These are phyloP conservation scores for Siphamia tubifer DNA, from an alignment of 2,113 vertebrate genomes.

Conservation along the genomic window DNA sequence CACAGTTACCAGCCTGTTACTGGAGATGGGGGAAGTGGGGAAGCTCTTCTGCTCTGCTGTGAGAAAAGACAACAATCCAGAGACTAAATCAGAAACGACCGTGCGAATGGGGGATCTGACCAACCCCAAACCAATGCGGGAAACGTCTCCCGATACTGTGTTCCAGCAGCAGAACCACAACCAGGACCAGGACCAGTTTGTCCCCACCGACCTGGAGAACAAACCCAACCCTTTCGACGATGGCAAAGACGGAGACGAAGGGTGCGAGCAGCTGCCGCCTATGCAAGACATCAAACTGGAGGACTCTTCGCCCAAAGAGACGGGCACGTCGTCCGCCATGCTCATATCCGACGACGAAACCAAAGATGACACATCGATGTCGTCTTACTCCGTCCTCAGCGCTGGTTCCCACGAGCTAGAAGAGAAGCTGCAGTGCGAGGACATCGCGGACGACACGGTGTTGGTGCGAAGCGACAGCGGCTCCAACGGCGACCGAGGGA, in stretches of 20 bases:
- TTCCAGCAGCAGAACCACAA: slow-evolving; percentile 49
- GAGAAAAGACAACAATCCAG: slow-evolving; percentile 51
- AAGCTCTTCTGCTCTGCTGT: slow-evolving; percentile 84
- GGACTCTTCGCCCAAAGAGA: slow-evolving; percentile 91
- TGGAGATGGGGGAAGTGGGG: slow-evolving; percentile 97
- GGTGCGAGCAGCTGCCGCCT: slow-evolving; percentile 58
- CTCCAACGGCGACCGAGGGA: neutral
- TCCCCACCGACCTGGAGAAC: slow-evolving; percentile 45
- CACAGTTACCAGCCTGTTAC: slow-evolving; percentile 92
- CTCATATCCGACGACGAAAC: slow-evolving; percentile 94
- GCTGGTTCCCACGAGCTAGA: slow-evolving; percentile 93
- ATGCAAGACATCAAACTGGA: slow-evolving; percentile 97
- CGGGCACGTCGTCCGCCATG: slow-evolving; percentile 89
- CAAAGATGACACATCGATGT: slow-evolving; percentile 97
- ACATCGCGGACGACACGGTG: slow-evolving; percentile 93
- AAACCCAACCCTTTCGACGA: slow-evolving; percentile 1
- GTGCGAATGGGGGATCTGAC: neutral
- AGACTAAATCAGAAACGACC: slow-evolving; percentile 5
- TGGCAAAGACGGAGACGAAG: slow-evolving; percentile 31
- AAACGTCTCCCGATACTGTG: neutral
- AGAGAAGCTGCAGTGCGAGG: slow-evolving; percentile 94
- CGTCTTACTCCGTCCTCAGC: slow-evolving; percentile 96
- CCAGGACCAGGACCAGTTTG: slow-evolving; percentile 63
- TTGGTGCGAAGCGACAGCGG: slow-evolving; percentile 81
- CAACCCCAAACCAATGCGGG: neutral